Evolutionary conservation across 1,140 invertebrate genomes (phyloP).

Genomic region (Olivierus martensii): DNA sequence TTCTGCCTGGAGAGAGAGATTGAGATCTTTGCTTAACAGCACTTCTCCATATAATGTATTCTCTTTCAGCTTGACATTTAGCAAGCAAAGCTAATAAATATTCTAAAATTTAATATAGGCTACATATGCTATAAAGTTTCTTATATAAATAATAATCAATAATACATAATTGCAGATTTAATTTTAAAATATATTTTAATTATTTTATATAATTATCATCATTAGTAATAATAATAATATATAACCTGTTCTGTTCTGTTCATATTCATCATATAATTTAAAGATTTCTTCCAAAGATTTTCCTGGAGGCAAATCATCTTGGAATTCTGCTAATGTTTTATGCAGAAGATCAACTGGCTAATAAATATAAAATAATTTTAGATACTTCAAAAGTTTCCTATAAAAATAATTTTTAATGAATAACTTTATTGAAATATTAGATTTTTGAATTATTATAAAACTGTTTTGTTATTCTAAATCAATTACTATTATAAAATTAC

Average conservation of each 20-base stretch:
- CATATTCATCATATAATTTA: slow-evolving; percentile 17
- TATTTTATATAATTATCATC: too few relatives aligned
- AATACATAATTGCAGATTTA: too few relatives aligned
- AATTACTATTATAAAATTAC: too few relatives aligned
- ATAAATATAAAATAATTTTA: slow-evolving; percentile 7
- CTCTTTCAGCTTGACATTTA: slow-evolving; percentile 16
- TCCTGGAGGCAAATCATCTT: slow-evolving; percentile 14
- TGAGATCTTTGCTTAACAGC: slow-evolving; percentile 12
- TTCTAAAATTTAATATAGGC: too few relatives aligned
- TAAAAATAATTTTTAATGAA: too few relatives aligned
- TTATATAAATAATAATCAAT: too few relatives aligned
- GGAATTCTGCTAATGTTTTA: slow-evolving; percentile 19
- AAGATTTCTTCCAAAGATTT: slow-evolving; percentile 18
- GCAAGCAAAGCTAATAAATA: slow-evolving; percentile 7
- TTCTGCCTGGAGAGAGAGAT: slow-evolving; percentile 9
- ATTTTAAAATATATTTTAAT: too few relatives aligned
- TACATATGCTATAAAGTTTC: too few relatives aligned
- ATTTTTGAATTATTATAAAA: too few relatives aligned
- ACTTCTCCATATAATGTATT: slow-evolving; percentile 13
- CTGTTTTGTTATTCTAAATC: too few relatives aligned
- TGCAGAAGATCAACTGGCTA: slow-evolving; percentile 30
- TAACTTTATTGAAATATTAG: too few relatives aligned
- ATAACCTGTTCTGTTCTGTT: slow-evolving; percentile 18
- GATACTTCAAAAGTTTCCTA: background rate
- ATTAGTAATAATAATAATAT: too few relatives aligned